Conservation (phyloP, 2,888 invertebrate genomes). For the Limnephilus rhombicus region DNA sequence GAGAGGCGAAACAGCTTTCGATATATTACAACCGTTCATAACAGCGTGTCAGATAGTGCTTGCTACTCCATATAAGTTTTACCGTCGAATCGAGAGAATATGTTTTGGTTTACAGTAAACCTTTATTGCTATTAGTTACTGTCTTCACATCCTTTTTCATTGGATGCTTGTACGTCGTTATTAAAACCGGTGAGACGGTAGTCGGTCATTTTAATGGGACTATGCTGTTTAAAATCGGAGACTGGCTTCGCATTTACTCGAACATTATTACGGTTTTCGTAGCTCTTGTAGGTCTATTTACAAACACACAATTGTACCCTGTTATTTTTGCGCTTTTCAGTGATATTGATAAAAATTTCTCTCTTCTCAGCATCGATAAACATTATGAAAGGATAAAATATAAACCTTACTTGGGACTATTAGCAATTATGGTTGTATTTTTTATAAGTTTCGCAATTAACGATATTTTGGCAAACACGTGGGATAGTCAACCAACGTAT, state of each 20-base stretch:
- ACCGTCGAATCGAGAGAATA: neutral
- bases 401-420: neutral
- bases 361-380: conserved; percentile 5
- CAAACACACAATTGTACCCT: neutral
- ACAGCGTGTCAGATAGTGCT: neutral
- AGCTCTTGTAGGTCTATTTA: neutral
- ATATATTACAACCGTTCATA: neutral
- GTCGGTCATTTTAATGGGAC: conserved; percentile 36
- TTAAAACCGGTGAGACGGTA: conserved; percentile 5
- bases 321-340: neutral
- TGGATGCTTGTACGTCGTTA: neutral
- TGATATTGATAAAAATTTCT: conserved; percentile 13
- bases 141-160: neutral
- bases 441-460: neutral
- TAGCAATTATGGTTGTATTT: neutral
- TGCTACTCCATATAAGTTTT: conserved; percentile 8
- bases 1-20: conserved; percentile 3
- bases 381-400: conserved; percentile 23
- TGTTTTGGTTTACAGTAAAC: neutral
- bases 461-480: neutral
- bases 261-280: neutral
- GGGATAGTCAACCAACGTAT: neutral
- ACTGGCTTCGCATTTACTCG: conserved; percentile 14
- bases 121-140: neutral
- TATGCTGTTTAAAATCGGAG: conserved; percentile 15